Base-by-base conservation (phyloP, 1,140 invertebrate species). In the Drosophila sp. region DNA sequence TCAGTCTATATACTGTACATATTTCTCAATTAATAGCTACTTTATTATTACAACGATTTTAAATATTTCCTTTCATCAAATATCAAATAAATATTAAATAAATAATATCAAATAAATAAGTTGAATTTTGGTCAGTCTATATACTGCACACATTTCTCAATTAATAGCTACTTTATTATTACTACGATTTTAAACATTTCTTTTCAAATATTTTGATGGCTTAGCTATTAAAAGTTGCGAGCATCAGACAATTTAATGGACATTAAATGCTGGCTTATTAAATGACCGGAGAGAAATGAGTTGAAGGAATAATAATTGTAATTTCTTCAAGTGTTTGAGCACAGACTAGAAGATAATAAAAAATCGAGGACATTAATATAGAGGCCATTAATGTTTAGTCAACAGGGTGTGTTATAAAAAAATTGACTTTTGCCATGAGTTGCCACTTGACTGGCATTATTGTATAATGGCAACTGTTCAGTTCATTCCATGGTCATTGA, bases 381-480 rank as follows among this genome's bases (percentile, higher is more conserved):
- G 16, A 4, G n/a, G 45, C 41, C 38, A 43, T 61, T 65, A 51
- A 50, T 50, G 25, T n/a, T 32, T 36, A 34, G 54, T 45, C 21
- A 46, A 34, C n/a, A 7, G 8, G 34, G 25, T 64, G 64, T 63
- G 41, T 21, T 27, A 6, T 29, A 16, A 38, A 64, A 54, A 65
- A 72, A 72, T 64, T 18, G 51, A 50, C 34, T 64, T 64, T 63
- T 64, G 67, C 48, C 67, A 71, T 61, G 59, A 36, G 41, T 41
- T 46, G 53, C 50, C 61, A 65, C 27, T 72, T 56, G 53, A 72
- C 40, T 50, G 67, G 43, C 61, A 41, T 36, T 21, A 21, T 4
- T 21, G 21, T 21, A 36, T 45, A 16, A 27, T 56, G 53, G 36
- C 53, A 36, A 36, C 8, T 18, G n/a, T 29, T 41, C 13, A n/a